Evolutionary conservation across 1,140 invertebrate genomes (phyloP).

Genomic region (Linepithema humile): DNA sequence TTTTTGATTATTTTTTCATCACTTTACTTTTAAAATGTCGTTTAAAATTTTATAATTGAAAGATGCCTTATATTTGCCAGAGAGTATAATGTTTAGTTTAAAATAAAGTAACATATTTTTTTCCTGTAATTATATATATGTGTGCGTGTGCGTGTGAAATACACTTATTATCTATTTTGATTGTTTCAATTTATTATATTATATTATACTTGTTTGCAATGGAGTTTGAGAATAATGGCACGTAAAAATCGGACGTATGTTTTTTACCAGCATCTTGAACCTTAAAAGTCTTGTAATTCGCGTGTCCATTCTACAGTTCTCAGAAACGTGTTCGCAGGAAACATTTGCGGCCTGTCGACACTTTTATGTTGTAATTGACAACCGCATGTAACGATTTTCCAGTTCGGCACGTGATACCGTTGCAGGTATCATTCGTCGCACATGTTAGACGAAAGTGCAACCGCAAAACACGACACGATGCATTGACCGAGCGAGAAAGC

Average conservation of each 20-base stretch:
- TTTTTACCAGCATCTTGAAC: background rate
- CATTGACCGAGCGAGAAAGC: background rate
- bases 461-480: slow-evolving; percentile 26
- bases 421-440: slow-evolving; percentile 14
- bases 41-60: no score
- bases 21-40: background rate
- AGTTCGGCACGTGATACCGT: slow-evolving; percentile 19
- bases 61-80: no score
- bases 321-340: background rate
- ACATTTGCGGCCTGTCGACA: background rate
- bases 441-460: slow-evolving; percentile 33
- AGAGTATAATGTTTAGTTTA: no score
- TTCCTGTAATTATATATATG: no score
- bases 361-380: background rate
- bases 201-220: background rate
- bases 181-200: no score
- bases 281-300: background rate
- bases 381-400: slow-evolving; percentile 17
- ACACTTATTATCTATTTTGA: no score
- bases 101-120: no score
- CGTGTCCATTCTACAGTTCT: background rate
- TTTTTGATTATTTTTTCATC: background rate
- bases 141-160: no score
- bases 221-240: background rate
- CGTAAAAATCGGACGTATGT: background rate